phyloP scores from a whole-genome alignment of 2,113 vertebrate species.

The Percina caprodes region DNA sequence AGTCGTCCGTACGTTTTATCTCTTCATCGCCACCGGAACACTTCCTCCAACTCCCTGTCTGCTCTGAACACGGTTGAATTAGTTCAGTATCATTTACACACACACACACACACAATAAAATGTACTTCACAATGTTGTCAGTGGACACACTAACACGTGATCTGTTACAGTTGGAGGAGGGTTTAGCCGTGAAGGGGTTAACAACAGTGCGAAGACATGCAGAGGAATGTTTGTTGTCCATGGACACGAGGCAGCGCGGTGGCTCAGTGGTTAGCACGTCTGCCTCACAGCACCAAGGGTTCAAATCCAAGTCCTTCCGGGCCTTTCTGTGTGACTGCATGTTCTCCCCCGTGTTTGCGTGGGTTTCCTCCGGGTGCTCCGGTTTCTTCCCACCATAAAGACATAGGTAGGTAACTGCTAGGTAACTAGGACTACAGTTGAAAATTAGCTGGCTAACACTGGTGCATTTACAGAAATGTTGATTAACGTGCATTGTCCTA shows the following conservation, averaged over 20 bases:
- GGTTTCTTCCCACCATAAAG: no score
- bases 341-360: no score
- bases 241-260: neutral
- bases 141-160: constrained; percentile 5
- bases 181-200: neutral
- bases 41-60: neutral
- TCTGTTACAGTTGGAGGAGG: neutral
- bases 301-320: no score
- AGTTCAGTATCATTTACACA: constrained; percentile 20
- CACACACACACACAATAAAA: constrained; percentile 21
- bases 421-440: no score
- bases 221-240: constrained; percentile 46
- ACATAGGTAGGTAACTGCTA: no score
- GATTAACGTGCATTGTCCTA: no score
- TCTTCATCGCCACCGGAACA: constrained; percentile 20
- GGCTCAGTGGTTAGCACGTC: no score
- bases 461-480: no score
- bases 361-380: no score
- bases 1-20: constrained; percentile 2
- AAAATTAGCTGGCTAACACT: no score
- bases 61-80: neutral
- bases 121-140: constrained; percentile 36
- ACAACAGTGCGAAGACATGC: constrained; percentile 35
- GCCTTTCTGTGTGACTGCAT: no score
- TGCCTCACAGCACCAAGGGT: no score